Evolutionary conservation across 2,113 vertebrate genomes (phyloP).

Genomic region (Oostethus manadensis): DNA sequence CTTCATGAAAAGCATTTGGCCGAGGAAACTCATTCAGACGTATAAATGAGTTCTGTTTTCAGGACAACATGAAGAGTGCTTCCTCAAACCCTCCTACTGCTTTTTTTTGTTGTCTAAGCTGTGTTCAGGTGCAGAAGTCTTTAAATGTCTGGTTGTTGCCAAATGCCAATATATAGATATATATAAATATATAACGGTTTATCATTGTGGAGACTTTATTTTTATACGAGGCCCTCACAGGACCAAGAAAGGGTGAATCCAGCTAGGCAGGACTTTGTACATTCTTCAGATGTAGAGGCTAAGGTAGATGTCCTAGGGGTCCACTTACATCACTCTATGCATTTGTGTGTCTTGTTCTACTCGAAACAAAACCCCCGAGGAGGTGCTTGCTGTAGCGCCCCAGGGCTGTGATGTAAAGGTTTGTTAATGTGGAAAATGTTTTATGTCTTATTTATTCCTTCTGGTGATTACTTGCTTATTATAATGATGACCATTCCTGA

Average conservation of each 20-base stretch:
- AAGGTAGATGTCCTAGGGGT: conserved; percentile 62
- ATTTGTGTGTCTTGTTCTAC: conserved; percentile 68
- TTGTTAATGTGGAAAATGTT: conserved; percentile 77
- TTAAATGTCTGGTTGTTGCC: conserved; percentile 81
- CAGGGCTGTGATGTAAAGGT: conserved; percentile 62
- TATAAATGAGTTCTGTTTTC: conserved; percentile 34
- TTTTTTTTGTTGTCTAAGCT: conserved; percentile 42
- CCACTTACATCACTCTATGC: conserved; percentile 63
- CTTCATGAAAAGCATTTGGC: conserved; percentile 45
- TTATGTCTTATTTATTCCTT: conserved; percentile 92
- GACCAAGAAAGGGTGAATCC: neutral
- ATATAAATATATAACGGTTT: conserved; percentile 58
- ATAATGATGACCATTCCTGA: conserved; percentile 55
- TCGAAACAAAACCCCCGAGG: conserved; percentile 27
- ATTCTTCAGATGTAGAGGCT: conserved; percentile 62
- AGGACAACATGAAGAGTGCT: conserved; percentile 26
- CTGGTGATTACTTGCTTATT: conserved; percentile 59
- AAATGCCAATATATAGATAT: conserved; percentile 69
- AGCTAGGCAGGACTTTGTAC: conserved; percentile 60
- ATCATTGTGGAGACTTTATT: conserved; percentile 76
- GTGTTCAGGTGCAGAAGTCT: conserved; percentile 57
- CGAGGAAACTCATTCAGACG: conserved; percentile 12
- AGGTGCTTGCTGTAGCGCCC: conserved; percentile 27
- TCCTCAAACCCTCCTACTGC: conserved; percentile 20
- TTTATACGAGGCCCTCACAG: conserved; percentile 61